A percentile compares a stretch with the other conserved stretches of the same genome.
Conservation (phyloP, 92 coral and sea anemone genomes). For the Nematostella vectensis region DNA sequence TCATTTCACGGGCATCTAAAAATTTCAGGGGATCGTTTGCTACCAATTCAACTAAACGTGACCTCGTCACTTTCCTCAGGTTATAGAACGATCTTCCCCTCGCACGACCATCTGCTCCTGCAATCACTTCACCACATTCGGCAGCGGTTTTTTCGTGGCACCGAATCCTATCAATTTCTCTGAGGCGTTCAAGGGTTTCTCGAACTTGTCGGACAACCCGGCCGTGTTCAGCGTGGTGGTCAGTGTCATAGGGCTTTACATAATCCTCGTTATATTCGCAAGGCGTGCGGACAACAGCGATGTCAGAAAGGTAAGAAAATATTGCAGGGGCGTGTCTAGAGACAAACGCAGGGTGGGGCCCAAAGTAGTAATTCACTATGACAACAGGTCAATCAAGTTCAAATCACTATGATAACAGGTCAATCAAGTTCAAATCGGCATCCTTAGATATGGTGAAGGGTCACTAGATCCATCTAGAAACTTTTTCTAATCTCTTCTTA, state of each 20-base stretch:
- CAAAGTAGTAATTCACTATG: too few relatives aligned
- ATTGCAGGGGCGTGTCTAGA: too few relatives aligned
- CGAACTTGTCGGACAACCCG: slow-evolving; percentile 58
- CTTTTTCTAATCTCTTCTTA: too few relatives aligned
- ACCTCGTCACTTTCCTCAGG: slow-evolving; percentile 9
- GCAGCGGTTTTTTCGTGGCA: slow-evolving; percentile 85
- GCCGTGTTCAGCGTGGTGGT: slow-evolving; percentile 77
- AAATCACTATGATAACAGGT: too few relatives aligned
- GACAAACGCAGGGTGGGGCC: too few relatives aligned
- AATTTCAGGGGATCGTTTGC: neutral
- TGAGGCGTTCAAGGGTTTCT: slow-evolving; percentile 49
- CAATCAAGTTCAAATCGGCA: too few relatives aligned
- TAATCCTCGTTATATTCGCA: slow-evolving; percentile 67
- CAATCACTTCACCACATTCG: slow-evolving; percentile 80
- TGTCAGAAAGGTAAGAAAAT: slow-evolving; percentile 49
- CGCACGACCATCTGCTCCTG: slow-evolving; percentile 70
- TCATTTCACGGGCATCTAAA: too few relatives aligned
- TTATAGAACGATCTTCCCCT: too few relatives aligned
- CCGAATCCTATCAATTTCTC: slow-evolving; percentile 89
- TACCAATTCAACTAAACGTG: neutral
- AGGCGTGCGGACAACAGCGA: slow-evolving; percentile 72
- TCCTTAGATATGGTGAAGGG: too few relatives aligned
- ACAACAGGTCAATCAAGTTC: too few relatives aligned
- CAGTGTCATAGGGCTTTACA: slow-evolving; percentile 67
- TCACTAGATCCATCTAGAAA: too few relatives aligned